These are phyloP conservation scores for Sarcophaga peregrina DNA, from an alignment of 1,140 invertebrate genomes.

Conservation along the genomic window DNA sequence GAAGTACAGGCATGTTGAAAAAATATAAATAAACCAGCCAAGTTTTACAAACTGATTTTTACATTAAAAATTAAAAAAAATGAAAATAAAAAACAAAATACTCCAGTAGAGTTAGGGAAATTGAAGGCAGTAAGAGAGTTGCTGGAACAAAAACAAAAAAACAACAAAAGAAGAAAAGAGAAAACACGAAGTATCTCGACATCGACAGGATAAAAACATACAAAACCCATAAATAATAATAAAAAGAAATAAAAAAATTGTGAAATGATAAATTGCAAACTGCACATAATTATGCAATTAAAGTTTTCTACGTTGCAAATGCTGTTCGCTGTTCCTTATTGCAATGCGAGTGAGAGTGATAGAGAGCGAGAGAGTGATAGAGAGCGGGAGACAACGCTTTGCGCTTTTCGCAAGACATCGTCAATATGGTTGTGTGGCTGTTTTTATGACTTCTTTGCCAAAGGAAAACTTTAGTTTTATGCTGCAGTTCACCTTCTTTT, in stretches of 20 bases:
- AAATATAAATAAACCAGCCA: neutral
- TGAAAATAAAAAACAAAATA: neutral
- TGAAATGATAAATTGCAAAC: constrained; percentile 65
- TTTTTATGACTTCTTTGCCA: too few species aligned
- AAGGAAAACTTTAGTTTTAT: neutral
- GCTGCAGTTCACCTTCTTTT: neutral
- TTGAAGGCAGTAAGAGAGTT: neutral
- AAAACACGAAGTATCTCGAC: neutral
- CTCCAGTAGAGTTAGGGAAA: neutral
- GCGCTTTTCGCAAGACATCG: too few species aligned
- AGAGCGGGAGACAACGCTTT: too few species aligned
- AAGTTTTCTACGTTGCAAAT: constrained; percentile 60
- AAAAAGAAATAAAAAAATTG: constrained; percentile 35
- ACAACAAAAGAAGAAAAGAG: neutral
- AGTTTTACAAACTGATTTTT: neutral
- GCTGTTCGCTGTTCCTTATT: constrained; percentile 27
- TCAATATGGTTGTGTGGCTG: too few species aligned
- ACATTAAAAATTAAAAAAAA: neutral
- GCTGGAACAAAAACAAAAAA: too few species aligned
- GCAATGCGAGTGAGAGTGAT: neutral
- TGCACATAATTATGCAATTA: constrained; percentile 67
- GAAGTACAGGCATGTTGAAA: too few species aligned
- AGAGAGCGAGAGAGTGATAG: too few species aligned
- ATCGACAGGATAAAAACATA: constrained; percentile 37
- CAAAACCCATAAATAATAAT: constrained; percentile 59